These are phyloP conservation scores for Setipinna tenuifilis DNA, from an alignment of 2,797 vertebrate genomes.

Conservation along the genomic window DNA sequence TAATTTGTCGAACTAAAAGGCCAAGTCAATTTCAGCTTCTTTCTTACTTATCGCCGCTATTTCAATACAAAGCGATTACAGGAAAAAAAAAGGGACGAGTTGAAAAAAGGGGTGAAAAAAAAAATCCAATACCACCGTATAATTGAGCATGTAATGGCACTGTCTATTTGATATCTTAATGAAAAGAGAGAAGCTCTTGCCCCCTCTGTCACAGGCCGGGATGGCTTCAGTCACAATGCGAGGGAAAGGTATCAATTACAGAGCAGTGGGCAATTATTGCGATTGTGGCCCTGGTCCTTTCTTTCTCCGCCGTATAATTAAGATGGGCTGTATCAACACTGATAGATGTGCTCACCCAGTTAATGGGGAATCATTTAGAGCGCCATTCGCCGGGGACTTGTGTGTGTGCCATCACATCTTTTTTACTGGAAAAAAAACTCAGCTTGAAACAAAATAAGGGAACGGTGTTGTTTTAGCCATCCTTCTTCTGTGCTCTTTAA, in stretches of 20 bases:
- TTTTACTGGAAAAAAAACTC: background rate
- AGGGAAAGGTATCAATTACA: constrained; percentile 58
- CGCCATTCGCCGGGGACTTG: constrained; percentile 32
- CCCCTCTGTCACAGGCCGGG: constrained; percentile 41
- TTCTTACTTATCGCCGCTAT: constrained; percentile 55
- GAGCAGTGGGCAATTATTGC: constrained; percentile 52
- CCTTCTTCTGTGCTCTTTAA: background rate
- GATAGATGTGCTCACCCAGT: constrained; percentile 50
- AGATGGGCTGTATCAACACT: constrained; percentile 50
- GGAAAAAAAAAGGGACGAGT: background rate
- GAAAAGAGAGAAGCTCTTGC: constrained; percentile 52
- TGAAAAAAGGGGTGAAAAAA: background rate
- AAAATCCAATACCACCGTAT: constrained; percentile 53
- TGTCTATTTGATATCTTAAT: constrained; percentile 59
- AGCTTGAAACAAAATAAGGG: background rate
- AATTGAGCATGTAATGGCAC: constrained; percentile 60
- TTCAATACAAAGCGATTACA: constrained; percentile 53
- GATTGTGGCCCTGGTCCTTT: constrained; percentile 45
- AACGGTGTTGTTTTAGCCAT: background rate
- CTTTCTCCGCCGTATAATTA: constrained; percentile 54
- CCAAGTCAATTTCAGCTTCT: constrained; percentile 56
- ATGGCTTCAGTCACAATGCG: constrained; percentile 50
- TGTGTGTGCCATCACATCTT: background rate
- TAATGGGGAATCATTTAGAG: constrained; percentile 44
- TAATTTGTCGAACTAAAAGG: constrained; percentile 53